Evolutionary conservation across 2,888 invertebrate species (phyloP), one percentile per base, ranked within the genome.

Genomic region (Caenorhabditis auriculariae): DNA sequence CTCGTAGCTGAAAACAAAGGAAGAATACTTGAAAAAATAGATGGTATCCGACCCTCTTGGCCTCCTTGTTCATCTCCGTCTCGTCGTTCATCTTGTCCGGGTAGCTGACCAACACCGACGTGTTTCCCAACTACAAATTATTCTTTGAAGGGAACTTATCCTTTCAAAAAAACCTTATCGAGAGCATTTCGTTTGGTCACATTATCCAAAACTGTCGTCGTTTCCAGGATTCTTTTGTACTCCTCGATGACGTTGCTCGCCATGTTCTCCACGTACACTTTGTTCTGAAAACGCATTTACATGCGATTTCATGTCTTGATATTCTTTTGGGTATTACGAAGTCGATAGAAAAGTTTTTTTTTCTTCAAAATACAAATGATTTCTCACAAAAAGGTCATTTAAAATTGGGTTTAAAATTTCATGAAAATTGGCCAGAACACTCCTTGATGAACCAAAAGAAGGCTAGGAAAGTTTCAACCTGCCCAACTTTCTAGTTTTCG

Each of bases 51-150:
- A 65, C 47, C 24, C 68, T 26, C 2, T 49, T 35, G n/a, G 68
- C 54, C 47, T 68, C 68, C 5, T 53, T 46, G n/a, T 65, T 55
- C 60, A 68, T 60, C 35, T 61, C 64, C 21, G 29, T 26, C 19
- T 59, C 56, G 41, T 43, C 42, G n/a, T 54, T 32, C 54, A 65
- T 65, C 26, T 61, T 64, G 17, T 68, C 68, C 0, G 68, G 62
- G 41, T 44, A 68, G 6, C 62, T 54, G 26, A 57, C 57, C 37
- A 53, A 51, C 12, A 49, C 47, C 7, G 60, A 55, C 54, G 60
- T 57, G 38, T 64, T 68, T 6, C 44, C 15, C 9, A 60, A 37
- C 48, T 58, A 24, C 5, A 21, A 39, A 39, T 6, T 39, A 6
- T 4, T 4, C 6, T 7, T 39, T 39, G 17, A 19, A 19, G 39